These are phyloP conservation scores for Tenthredo distinguenda DNA, from an alignment of 2,888 invertebrate species.

Conservation along the genomic window DNA sequence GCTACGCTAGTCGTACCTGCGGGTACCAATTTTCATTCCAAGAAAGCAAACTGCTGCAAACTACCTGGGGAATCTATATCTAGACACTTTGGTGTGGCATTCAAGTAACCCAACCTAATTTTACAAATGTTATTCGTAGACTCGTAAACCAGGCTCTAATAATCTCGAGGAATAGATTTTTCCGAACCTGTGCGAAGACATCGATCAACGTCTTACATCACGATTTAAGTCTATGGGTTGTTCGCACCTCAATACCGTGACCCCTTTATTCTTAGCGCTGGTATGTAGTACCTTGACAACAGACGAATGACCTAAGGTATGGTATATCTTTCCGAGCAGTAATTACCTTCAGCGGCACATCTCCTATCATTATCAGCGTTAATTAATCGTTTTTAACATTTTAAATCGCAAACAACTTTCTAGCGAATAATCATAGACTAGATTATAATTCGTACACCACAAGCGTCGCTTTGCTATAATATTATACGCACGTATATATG, in stretches of 20 bases:
- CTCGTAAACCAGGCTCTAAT: background rate
- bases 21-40: background rate
- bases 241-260: slow-evolving; percentile 9
- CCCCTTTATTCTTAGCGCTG: background rate
- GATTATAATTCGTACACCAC: background rate
- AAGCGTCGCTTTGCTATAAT: background rate
- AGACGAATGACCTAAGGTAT: background rate
- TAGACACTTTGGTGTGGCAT: background rate
- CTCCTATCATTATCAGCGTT: slow-evolving; percentile 9
- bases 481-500: background rate
- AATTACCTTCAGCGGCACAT: background rate
- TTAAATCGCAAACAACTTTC: background rate
- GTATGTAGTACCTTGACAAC: background rate
- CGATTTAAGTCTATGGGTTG: background rate
- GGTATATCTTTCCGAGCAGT: background rate
- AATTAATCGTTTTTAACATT: slow-evolving; percentile 19
- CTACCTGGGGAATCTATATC: slow-evolving; percentile 1
- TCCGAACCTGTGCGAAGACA: background rate
- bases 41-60: background rate
- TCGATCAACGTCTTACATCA: background rate
- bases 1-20: background rate
- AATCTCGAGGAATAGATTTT: background rate
- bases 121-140: background rate
- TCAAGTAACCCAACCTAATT: background rate
- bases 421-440: background rate